Evolutionary conservation across 1,140 invertebrate species (phyloP).

Genomic region (Drosophila triauraria): DNA sequence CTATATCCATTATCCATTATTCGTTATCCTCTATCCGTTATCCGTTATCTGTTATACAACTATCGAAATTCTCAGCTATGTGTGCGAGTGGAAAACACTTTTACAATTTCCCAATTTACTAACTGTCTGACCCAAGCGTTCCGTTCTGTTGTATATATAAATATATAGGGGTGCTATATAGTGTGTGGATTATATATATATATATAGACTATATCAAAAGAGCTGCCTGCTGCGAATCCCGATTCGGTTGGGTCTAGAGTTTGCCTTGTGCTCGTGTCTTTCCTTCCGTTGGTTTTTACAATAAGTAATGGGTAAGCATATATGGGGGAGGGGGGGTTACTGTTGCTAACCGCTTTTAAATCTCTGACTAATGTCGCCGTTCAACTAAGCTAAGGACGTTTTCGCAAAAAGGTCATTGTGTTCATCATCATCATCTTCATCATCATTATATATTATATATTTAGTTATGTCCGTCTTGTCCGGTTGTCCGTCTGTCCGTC

Average conservation of each 20-base stretch:
- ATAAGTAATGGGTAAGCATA: conserved; percentile 35
- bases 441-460: conserved; percentile 15
- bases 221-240: conserved; percentile 40
- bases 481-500: conserved; percentile 4
- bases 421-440: conserved; percentile 23
- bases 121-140: conserved; percentile 3
- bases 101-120: conserved; percentile 29
- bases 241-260: conserved; percentile 14
- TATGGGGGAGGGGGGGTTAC: conserved; percentile 2
- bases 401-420: conserved; percentile 74
- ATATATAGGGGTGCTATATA: conserved; percentile 51
- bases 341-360: conserved; percentile 27
- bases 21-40: conserved; percentile 17
- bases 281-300: conserved; percentile 21
- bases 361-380: conserved; percentile 43
- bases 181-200: conserved; percentile 28
- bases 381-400: conserved; percentile 78
- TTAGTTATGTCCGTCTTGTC: conserved; percentile 21
- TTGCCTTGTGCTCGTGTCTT: conserved; percentile 20
- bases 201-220: conserved; percentile 57
- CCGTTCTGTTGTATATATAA: conserved; percentile 35
- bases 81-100: conserved; percentile 46
- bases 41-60: conserved; percentile 23
- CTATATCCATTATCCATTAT: conserved; percentile 37
- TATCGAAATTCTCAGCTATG: conserved; percentile 54